Percentiles rank a stretch among this genome's conserved stretches.
phyloP scores from a whole-genome alignment of 1,140 invertebrate species.

The Scaptomyza graminum region DNA sequence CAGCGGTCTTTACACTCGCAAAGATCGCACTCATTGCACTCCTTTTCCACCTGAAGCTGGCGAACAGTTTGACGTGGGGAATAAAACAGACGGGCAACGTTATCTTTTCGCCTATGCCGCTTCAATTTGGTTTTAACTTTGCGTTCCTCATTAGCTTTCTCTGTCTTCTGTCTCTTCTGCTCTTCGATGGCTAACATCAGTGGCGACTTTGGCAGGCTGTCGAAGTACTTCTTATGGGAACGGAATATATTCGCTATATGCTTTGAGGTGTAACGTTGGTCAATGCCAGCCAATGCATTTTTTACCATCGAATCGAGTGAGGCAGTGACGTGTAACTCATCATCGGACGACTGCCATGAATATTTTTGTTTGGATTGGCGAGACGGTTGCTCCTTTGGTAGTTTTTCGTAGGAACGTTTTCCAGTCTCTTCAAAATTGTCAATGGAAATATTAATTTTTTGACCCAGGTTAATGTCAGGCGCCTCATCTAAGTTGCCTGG shows the following conservation, averaged over 20 bases:
- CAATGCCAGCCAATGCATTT: background rate
- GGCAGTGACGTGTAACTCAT: too few relatives aligned
- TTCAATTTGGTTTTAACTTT: background rate
- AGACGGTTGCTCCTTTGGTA: too few relatives aligned
- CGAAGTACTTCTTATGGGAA: constrained; percentile 3
- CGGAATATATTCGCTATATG: background rate
- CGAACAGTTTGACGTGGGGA: constrained; percentile 45
- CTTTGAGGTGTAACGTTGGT: constrained; percentile 1
- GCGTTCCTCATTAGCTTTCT: background rate
- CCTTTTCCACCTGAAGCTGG: background rate
- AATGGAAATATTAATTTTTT: too few relatives aligned
- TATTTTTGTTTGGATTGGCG: too few relatives aligned
- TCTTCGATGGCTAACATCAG: background rate
- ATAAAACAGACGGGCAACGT: constrained; percentile 37
- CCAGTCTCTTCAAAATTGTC: too few relatives aligned
- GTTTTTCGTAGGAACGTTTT: too few relatives aligned
- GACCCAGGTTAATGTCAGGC: too few relatives aligned
- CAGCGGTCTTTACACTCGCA: constrained; percentile 2
- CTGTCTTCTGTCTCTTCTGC: background rate
- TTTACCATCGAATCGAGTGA: too few relatives aligned
- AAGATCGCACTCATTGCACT: background rate
- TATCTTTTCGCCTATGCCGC: background rate
- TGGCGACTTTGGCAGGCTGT: background rate
- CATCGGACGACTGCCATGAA: too few relatives aligned
- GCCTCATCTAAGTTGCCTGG: too few relatives aligned